phyloP scores from a whole-genome alignment of 2,113 vertebrate genomes.

The Pedetes capensis region DNA sequence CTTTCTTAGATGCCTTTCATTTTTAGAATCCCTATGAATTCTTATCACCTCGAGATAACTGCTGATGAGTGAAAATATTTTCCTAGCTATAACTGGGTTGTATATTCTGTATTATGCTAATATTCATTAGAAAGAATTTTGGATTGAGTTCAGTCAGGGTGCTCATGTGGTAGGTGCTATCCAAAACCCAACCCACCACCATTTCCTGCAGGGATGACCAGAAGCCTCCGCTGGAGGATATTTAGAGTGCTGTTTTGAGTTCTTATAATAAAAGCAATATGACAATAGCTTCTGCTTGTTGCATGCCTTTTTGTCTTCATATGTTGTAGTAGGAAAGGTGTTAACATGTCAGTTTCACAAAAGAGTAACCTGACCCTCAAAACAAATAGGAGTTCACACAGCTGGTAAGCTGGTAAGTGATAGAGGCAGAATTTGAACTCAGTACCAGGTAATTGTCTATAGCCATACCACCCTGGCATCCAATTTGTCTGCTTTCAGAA shows the following conservation, averaged over 20 bases:
- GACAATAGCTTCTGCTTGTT: background rate
- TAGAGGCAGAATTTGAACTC: background rate
- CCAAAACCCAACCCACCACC: background rate
- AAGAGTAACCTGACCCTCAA: background rate
- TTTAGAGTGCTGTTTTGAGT: background rate
- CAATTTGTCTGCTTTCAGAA: no score
- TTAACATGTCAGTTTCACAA: background rate
- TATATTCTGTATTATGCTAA: background rate
- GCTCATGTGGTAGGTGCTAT: fast-evolving
- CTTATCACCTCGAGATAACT: background rate
- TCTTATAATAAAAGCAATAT: background rate
- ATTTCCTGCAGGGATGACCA: background rate
- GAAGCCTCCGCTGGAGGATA: background rate
- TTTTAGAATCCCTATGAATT: background rate
- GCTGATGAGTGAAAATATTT: background rate
- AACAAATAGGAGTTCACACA: background rate
- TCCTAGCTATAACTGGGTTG: background rate
- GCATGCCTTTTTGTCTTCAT: background rate
- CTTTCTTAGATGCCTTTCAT: background rate
- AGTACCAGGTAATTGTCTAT: no score
- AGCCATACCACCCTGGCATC: no score
- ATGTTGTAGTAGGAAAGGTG: background rate
- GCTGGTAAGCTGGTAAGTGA: background rate
- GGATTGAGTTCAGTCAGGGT: background rate
- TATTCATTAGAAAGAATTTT: background rate